These are phyloP conservation scores for Brachirus orientalis DNA, from an alignment of 2,113 vertebrate genomes.

Conservation along the genomic window DNA sequence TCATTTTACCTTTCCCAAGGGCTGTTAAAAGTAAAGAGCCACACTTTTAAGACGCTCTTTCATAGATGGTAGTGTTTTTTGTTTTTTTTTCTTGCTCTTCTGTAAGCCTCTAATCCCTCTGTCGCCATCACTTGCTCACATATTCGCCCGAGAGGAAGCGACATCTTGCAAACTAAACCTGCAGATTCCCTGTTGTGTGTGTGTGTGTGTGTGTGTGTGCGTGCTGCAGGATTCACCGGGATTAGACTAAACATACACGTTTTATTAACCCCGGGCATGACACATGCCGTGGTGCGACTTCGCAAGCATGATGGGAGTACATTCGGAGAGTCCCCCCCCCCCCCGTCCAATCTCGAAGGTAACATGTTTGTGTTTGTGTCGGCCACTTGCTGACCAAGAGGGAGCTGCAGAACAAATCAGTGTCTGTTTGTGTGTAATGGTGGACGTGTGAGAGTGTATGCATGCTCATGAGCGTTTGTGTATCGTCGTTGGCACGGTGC, in stretches of 20 bases:
- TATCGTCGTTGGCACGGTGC: conserved; percentile 84
- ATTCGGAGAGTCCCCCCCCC: no score
- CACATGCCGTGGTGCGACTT: conserved; percentile 21
- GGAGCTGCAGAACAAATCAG: conserved; percentile 64
- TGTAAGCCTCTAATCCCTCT: conserved; percentile 78
- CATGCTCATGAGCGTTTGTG: conserved; percentile 64
- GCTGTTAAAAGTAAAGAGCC: conserved; percentile 68
- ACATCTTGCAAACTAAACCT: conserved; percentile 70
- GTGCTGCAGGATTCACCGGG: conserved; percentile 43
- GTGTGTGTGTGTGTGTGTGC: conserved; percentile 4
- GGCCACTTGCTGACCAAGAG: conserved; percentile 56
- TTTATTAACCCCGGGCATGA: conserved; percentile 50
- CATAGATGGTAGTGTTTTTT: conserved; percentile 61
- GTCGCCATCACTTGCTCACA: conserved; percentile 74
- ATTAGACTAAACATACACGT: conserved; percentile 59
- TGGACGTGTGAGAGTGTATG: conserved; percentile 55
- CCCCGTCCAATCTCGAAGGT: conserved; percentile 36
- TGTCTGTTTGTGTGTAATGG: conserved; percentile 61
- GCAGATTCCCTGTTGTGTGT: conserved; percentile 59
- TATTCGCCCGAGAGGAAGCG: conserved; percentile 64
- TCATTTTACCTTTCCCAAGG: conserved; percentile 68
- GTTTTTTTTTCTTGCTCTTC: conserved; percentile 58
- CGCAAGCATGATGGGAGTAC: neutral
- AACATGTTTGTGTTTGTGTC: conserved; percentile 43
- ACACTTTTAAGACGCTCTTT: conserved; percentile 77